Evolutionary conservation across 1,140 invertebrate species (phyloP).

Genomic region (Conopomorpha cramerella): DNA sequence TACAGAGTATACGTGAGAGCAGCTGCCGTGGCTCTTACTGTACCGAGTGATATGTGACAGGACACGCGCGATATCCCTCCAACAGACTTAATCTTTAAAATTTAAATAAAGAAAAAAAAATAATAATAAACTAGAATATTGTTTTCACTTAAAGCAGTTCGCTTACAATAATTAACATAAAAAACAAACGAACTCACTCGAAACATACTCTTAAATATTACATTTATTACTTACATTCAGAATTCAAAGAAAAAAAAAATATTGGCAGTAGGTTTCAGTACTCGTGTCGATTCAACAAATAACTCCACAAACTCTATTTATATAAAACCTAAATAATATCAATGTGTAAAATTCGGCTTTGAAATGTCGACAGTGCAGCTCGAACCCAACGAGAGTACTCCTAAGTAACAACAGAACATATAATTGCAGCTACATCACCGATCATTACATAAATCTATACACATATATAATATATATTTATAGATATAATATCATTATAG

Average conservation of each 20-base stretch:
- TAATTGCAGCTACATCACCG: no score
- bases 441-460: background rate
- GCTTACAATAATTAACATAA: slow-evolving; percentile 52
- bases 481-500: slow-evolving; percentile 20
- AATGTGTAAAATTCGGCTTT: slow-evolving; percentile 34
- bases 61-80: slow-evolving; percentile 23
- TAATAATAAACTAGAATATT: no score
- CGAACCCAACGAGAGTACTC: no score
- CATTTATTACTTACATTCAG: slow-evolving; percentile 37
- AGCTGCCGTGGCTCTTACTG: no score
- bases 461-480: slow-evolving; percentile 5
- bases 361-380: no score
- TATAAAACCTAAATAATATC: slow-evolving; percentile 37
- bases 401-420: no score
- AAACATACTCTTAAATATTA: slow-evolving; percentile 28
- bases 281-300: slow-evolving; percentile 18
- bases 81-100: slow-evolving; percentile 35
- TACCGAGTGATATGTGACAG: slow-evolving; percentile 14
- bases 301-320: slow-evolving; percentile 24
- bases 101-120: slow-evolving; percentile 55
- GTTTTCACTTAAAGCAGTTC: slow-evolving; percentile 40
- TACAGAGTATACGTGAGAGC: no score
- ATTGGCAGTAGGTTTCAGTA: slow-evolving; percentile 55
- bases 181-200: slow-evolving; percentile 41
- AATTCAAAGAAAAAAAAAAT: no score